Percentiles rank a stretch among this genome's conserved stretches.
Evolutionary conservation across 2,797 vertebrate species (phyloP).

Genomic region (Lates japonicus): DNA sequence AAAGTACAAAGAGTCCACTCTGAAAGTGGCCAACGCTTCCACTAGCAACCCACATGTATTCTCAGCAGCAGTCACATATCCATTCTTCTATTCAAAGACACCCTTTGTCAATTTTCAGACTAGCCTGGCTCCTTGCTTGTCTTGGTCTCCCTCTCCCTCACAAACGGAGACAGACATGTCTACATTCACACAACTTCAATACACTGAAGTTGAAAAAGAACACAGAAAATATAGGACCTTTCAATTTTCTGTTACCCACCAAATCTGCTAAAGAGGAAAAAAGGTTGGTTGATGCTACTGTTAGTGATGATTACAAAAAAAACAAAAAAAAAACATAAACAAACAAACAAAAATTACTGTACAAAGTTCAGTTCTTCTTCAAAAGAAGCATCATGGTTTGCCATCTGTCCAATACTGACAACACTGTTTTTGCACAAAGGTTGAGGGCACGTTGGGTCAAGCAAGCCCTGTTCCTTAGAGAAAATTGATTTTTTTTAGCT

Average conservation of each 20-base stretch:
- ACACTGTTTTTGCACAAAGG: conserved; percentile 65
- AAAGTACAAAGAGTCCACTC: conserved; percentile 45
- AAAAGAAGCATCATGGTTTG: conserved; percentile 51
- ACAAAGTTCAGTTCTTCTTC: conserved; percentile 72
- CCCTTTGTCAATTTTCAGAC: conserved; percentile 30
- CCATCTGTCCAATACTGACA: conserved; percentile 39
- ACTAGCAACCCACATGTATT: conserved; percentile 50
- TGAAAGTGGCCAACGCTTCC: conserved; percentile 32
- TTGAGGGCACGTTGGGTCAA: conserved; percentile 61
- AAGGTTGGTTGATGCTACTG: conserved; percentile 73
- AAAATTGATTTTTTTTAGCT: conserved; percentile 20
- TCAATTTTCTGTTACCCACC: conserved; percentile 33
- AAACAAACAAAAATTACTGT: conserved; percentile 51
- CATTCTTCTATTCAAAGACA: conserved; percentile 41
- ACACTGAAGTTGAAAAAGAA: conserved; percentile 60
- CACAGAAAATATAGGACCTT: conserved; percentile 41
- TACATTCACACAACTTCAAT: conserved; percentile 72
- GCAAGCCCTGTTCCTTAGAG: conserved; percentile 36
- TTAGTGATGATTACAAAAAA: conserved; percentile 55
- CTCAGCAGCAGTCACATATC: conserved; percentile 65
- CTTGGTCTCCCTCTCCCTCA: conserved; percentile 37
- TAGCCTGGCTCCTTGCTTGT: conserved; percentile 16
- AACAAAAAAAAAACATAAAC: background rate
- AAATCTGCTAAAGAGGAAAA: conserved; percentile 45
- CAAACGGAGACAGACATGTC: conserved; percentile 41